phyloP scores from a whole-genome alignment of 2,797 vertebrate genomes.

The Crenuchus spilurus region DNA sequence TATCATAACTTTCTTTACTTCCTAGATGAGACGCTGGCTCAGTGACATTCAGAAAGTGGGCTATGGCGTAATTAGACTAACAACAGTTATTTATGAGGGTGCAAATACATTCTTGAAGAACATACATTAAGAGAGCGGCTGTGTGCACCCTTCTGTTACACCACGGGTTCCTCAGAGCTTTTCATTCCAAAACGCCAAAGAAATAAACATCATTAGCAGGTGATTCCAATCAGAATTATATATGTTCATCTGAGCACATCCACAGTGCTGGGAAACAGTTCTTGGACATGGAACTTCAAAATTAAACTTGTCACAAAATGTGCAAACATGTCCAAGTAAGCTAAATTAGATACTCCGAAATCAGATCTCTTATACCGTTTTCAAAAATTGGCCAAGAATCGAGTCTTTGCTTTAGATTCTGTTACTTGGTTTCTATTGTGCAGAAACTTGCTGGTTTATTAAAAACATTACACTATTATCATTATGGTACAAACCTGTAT shows the following conservation, averaged over 20 bases:
- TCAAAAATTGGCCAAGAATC: too few relatives aligned
- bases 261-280: too few relatives aligned
- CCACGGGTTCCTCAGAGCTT: neutral
- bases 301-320: too few relatives aligned
- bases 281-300: too few relatives aligned
- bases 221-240: neutral
- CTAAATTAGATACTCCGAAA: too few relatives aligned
- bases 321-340: too few relatives aligned
- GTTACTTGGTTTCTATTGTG: too few relatives aligned
- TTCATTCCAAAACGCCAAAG: neutral
- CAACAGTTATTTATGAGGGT: neutral
- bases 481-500: too few relatives aligned
- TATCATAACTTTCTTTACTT: neutral
- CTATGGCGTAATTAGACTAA: neutral
- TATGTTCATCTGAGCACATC: neutral
- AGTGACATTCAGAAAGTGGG: constrained; percentile 1
- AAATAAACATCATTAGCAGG: constrained; percentile 3
- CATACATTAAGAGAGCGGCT: neutral
- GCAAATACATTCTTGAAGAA: neutral
- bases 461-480: too few relatives aligned
- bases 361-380: too few relatives aligned
- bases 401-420: too few relatives aligned
- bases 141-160: neutral
- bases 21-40: neutral
- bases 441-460: too few relatives aligned